Percentiles rank a stretch among this genome's conserved stretches.
Conservation (phyloP, 2,113 vertebrate genomes). For the Catharus bicknelli region DNA sequence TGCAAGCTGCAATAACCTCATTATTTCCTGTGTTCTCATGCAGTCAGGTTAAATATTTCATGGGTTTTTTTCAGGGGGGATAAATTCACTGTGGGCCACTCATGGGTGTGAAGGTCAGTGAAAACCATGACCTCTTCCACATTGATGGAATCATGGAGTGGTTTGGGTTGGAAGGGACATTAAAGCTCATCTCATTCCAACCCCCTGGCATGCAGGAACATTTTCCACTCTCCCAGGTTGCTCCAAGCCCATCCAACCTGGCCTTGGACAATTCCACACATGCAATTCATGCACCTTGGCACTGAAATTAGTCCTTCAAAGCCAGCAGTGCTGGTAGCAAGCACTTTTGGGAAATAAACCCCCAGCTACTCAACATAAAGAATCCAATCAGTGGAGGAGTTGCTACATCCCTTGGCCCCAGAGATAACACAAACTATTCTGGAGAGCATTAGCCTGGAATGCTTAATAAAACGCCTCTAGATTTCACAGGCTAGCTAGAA, state of each 20-base stretch:
- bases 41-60: not conserved
- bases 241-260: not conserved
- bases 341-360: not conserved
- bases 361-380: not conserved
- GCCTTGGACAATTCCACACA: not conserved
- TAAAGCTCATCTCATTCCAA: not conserved
- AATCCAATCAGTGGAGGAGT: not conserved
- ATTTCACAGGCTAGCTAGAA: conserved; percentile 30
- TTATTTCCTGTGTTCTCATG: fast-evolving
- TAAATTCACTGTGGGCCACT: not conserved
- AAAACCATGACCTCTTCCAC: not conserved
- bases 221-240: not conserved
- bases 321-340: not conserved
- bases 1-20: not conserved
- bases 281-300: not conserved
- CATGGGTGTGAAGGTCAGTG: not conserved
- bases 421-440: not conserved
- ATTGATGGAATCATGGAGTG: not conserved
- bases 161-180: not conserved
- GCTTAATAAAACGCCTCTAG: not conserved
- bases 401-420: not conserved
- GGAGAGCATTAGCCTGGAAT: not conserved
- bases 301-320: not conserved
- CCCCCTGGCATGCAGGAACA: not conserved
- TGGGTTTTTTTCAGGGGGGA: not conserved